Percentiles rank a stretch among this genome's conserved stretches.
Conservation (phyloP, 2,113 vertebrate genomes). For the Pelecanus crispus region DNA sequence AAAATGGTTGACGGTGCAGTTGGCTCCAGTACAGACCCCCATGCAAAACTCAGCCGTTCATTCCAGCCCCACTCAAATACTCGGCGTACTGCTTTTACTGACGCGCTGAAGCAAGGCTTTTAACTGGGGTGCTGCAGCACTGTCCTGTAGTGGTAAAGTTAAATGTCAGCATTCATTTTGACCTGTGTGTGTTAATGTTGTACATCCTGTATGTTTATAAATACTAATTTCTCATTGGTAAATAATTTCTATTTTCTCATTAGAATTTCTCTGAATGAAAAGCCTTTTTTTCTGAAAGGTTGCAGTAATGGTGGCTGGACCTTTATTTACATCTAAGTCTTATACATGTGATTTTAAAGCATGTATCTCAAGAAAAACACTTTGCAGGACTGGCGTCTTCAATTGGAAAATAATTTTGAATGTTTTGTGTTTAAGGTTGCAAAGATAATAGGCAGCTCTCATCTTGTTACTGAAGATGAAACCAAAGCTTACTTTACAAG, state of each 20-base stretch:
- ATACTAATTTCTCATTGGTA: not conserved
- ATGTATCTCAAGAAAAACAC: fast-evolving
- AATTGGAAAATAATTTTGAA: not conserved
- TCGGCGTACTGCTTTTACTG: not conserved
- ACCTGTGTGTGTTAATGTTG: not conserved
- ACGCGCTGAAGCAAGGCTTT: not conserved
- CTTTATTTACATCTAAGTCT: no score
- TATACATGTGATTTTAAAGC: fast-evolving
- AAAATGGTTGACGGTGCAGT: not conserved
- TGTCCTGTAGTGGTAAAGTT: not conserved
- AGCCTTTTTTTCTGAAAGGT: not conserved
- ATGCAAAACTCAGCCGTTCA: fast-evolving
- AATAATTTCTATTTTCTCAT: not conserved
- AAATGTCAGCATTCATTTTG: not conserved
- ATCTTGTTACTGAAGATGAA: not conserved
- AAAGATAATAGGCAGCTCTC: not conserved
- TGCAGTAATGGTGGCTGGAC: not conserved
- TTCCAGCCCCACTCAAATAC: no score
- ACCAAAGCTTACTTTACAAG: not conserved
- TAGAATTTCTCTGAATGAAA: not conserved
- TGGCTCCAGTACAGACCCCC: not conserved
- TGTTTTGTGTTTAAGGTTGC: not conserved
- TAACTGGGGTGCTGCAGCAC: not conserved
- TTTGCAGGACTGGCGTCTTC: not conserved
- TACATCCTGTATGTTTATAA: not conserved